A percentile compares a stretch with the other conserved stretches of the same genome.
Evolutionary conservation across 1,140 invertebrate species (phyloP).

Genomic region (Leptinotarsa defecta): DNA sequence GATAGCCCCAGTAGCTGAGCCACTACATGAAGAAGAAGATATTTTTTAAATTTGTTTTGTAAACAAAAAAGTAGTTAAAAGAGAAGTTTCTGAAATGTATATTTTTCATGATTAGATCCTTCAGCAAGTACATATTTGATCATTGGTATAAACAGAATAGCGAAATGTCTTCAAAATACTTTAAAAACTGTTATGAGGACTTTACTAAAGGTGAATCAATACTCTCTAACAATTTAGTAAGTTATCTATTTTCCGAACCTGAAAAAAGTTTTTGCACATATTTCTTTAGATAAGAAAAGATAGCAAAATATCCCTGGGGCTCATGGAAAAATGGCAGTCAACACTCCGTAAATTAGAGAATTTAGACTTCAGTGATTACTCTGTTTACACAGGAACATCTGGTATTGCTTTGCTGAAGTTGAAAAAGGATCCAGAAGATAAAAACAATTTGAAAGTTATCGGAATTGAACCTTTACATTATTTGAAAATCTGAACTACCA

Average conservation of each 20-base stretch:
- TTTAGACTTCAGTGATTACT: constrained; percentile 55
- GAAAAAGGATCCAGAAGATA: constrained; percentile 43
- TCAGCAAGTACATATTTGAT: too few species aligned
- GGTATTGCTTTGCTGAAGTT: constrained; percentile 57
- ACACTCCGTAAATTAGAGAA: constrained; percentile 42
- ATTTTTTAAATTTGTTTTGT: too few species aligned
- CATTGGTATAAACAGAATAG: too few species aligned
- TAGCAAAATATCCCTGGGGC: constrained; percentile 36
- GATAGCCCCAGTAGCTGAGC: too few species aligned
- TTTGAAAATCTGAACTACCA: background rate
- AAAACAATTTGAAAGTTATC: constrained; percentile 45
- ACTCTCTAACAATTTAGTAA: background rate
- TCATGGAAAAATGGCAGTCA: constrained; percentile 49
- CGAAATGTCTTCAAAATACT: constrained; percentile 25
- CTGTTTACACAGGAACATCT: constrained; percentile 61
- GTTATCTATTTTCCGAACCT: background rate
- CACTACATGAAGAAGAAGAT: too few species aligned
- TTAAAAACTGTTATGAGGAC: constrained; percentile 42
- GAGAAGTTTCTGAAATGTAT: too few species aligned
- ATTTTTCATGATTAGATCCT: too few species aligned
- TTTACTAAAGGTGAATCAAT: constrained; percentile 22
- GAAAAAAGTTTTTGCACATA: constrained; percentile 3
- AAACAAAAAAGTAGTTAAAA: too few species aligned
- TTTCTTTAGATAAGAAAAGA: constrained; percentile 26
- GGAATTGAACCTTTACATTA: background rate